These are phyloP conservation scores for Cranoglanis bouderius DNA, from an alignment of 2,113 vertebrate species.

Conservation along the genomic window DNA sequence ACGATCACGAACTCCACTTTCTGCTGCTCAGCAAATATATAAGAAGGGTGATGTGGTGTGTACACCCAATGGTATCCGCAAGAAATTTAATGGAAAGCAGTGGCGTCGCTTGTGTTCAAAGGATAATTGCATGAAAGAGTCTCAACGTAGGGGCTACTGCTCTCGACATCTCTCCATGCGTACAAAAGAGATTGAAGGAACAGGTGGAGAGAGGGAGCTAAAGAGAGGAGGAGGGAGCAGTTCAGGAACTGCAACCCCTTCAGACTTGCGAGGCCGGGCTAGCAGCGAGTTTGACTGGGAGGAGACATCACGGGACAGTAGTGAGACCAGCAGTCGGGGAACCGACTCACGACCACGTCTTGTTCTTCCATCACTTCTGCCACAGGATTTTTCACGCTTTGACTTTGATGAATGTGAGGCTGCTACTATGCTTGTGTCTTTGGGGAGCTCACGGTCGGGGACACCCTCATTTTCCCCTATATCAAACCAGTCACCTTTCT, in stretches of 20 bases:
- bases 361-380: slow-evolving; percentile 69
- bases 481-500: slow-evolving; percentile 90
- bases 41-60: slow-evolving; percentile 93
- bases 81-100: slow-evolving; percentile 94
- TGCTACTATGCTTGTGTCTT: slow-evolving; percentile 88
- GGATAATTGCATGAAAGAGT: slow-evolving; percentile 94
- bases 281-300: slow-evolving; percentile 91
- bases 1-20: slow-evolving; percentile 83
- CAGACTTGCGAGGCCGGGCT: slow-evolving; percentile 71
- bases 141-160: slow-evolving; percentile 88
- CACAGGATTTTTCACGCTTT: slow-evolving; percentile 83
- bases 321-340: slow-evolving; percentile 82
- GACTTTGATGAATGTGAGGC: slow-evolving; percentile 93
- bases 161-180: slow-evolving; percentile 91
- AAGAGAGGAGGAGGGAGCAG: slow-evolving; percentile 75
- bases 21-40: slow-evolving; percentile 86
- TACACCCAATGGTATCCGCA: slow-evolving; percentile 89
- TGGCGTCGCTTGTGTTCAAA: slow-evolving; percentile 90
- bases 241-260: slow-evolving; percentile 76
- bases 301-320: slow-evolving; percentile 83
- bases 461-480: slow-evolving; percentile 88
- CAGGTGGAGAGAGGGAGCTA: slow-evolving; percentile 67
- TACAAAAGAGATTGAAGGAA: slow-evolving; percentile 89
- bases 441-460: slow-evolving; percentile 87
- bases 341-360: slow-evolving; percentile 80